Evolutionary conservation across 2,888 invertebrate genomes (phyloP).

Genomic region (Troglohyphantes excavatus): DNA sequence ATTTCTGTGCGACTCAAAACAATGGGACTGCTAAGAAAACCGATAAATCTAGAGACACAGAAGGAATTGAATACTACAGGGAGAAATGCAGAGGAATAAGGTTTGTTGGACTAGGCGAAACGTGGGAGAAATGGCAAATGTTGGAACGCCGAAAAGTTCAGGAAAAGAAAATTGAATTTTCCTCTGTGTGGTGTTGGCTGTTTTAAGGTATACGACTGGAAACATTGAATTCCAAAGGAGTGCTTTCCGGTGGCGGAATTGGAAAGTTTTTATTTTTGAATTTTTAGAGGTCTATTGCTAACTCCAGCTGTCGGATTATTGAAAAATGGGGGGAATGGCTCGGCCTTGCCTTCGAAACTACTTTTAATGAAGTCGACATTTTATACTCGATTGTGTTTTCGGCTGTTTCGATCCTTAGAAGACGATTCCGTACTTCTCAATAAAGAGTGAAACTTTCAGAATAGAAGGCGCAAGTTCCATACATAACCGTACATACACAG

Average conservation of each 20-base stretch:
- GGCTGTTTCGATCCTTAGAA: not conserved
- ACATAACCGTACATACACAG: no score
- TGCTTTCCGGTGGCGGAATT: constrained; percentile 17
- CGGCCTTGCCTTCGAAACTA: not conserved
- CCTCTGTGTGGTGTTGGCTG: constrained; percentile 23
- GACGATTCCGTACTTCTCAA: not conserved
- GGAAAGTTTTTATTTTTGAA: constrained; percentile 52
- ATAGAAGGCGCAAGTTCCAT: no score
- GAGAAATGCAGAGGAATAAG: constrained; percentile 60
- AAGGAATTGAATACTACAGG: constrained; percentile 62
- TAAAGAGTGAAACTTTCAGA: no score
- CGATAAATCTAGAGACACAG: constrained; percentile 62
- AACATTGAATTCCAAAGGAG: constrained; percentile 51
- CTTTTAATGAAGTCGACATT: constrained; percentile 8
- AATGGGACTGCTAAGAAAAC: constrained; percentile 63
- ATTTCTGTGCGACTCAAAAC: constrained; percentile 66
- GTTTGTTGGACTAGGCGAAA: constrained; percentile 14
- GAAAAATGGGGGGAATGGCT: constrained; percentile 11
- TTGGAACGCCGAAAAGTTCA: constrained; percentile 37
- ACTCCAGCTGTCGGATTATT: not conserved
- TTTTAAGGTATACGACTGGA: constrained; percentile 34
- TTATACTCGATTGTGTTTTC: not conserved
- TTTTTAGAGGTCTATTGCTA: not conserved
- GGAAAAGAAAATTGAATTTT: constrained; percentile 70
- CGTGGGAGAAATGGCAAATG: constrained; percentile 69